These are phyloP conservation scores for Spilarctia lutea DNA, from an alignment of 2,888 invertebrate species.

Conservation along the genomic window DNA sequence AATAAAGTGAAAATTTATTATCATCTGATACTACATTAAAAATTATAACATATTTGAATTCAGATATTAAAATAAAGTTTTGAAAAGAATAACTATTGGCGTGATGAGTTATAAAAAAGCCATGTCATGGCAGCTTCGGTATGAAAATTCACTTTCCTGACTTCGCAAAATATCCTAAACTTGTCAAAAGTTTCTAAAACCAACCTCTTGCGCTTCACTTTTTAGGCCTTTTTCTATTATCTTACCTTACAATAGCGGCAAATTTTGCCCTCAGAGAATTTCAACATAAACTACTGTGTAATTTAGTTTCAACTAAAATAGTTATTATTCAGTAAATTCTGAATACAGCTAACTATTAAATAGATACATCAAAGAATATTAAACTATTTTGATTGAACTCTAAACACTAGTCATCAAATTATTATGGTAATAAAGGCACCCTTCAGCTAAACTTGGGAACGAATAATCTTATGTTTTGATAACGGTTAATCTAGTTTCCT, in stretches of 20 bases:
- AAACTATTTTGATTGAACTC: constrained; percentile 30
- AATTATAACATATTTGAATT: background rate
- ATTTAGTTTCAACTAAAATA: constrained; percentile 16
- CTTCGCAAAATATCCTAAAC: constrained; percentile 49
- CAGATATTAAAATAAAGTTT: background rate
- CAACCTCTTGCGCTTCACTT: constrained; percentile 56
- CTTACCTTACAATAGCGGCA: constrained; percentile 65
- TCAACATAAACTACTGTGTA: constrained; percentile 11
- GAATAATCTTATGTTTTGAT: constrained; percentile 3
- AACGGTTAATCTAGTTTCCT: constrained; percentile 9
- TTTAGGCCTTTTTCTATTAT: constrained; percentile 55
- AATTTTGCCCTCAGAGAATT: constrained; percentile 53
- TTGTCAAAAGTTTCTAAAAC: constrained; percentile 56
- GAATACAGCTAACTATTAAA: constrained; percentile 19
- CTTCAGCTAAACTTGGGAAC: constrained; percentile 18
- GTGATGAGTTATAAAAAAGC: constrained; percentile 22
- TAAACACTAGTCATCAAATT: constrained; percentile 24
- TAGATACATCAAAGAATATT: constrained; percentile 24
- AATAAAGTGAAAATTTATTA: background rate
- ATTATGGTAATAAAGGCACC: constrained; percentile 32
- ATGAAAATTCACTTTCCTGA: constrained; percentile 55
- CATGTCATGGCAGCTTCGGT: constrained; percentile 27
- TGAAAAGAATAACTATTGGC: constrained; percentile 9
- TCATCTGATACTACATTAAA: background rate
- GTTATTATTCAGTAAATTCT: constrained; percentile 9